A percentile compares a stretch with the other conserved stretches of the same genome.
phyloP scores from a whole-genome alignment of 2,797 vertebrate species.

The Phrynocephalus forsythii region DNA sequence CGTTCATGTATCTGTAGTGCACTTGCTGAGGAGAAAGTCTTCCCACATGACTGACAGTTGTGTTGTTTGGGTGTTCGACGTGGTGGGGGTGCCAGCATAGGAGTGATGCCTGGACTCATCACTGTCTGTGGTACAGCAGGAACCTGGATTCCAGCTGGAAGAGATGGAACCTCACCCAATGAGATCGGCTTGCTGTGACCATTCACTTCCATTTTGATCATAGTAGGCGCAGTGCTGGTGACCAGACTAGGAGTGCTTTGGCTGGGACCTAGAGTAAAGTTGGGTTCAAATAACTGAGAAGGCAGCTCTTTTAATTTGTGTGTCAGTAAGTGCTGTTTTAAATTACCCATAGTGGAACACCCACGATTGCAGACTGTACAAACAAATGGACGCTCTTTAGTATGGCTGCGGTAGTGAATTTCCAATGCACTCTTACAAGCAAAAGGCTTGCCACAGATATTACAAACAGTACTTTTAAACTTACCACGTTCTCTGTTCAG shows the following conservation, averaged over 20 bases:
- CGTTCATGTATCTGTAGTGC: constrained; percentile 99
- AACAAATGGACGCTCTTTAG: constrained; percentile 85
- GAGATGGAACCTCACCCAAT: constrained; percentile 88
- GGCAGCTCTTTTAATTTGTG: constrained; percentile 83
- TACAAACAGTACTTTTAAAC: constrained; percentile 83
- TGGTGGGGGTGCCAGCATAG: constrained; percentile 96
- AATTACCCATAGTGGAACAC: constrained; percentile 86
- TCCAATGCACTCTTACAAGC: constrained; percentile 86
- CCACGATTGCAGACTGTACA: constrained; percentile 84
- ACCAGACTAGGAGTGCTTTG: constrained; percentile 90
- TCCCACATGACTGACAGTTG: constrained; percentile 99
- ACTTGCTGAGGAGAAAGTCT: constrained; percentile 99
- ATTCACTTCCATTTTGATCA: constrained; percentile 99
- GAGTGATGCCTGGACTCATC: constrained; percentile 91
- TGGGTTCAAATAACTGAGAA: constrained; percentile 83
- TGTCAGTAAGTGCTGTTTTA: constrained; percentile 87
- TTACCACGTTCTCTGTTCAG: constrained; percentile 96
- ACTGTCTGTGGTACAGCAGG: constrained; percentile 87
- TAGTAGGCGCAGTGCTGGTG: constrained; percentile 88
- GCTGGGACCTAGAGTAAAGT: constrained; percentile 86
- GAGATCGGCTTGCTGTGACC: constrained; percentile 92
- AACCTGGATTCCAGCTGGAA: constrained; percentile 90
- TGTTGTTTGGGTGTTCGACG: constrained; percentile 99
- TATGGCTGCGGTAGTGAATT: constrained; percentile 87
- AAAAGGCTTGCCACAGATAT: constrained; percentile 86